These are phyloP conservation scores for Takifugu flavidus DNA, from an alignment of 2,113 vertebrate species.

Conservation along the genomic window DNA sequence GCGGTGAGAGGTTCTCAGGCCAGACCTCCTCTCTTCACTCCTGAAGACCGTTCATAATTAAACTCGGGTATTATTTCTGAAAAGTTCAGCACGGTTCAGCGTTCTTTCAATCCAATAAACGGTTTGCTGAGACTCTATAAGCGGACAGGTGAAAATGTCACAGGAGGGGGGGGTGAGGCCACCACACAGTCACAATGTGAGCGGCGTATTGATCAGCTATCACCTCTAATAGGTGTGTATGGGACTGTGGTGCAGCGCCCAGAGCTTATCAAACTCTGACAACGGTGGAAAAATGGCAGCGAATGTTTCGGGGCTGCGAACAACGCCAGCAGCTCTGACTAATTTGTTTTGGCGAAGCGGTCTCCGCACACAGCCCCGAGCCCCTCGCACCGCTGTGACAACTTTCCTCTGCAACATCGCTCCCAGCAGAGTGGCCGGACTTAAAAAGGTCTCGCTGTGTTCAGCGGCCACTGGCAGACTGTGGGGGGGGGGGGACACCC, in stretches of 20 bases:
- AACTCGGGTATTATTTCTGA: too few relatives aligned
- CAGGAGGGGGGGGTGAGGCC: too few relatives aligned
- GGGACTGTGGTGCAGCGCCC: slow-evolving; percentile 24
- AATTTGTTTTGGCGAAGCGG: slow-evolving; percentile 38
- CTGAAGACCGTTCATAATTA: too few relatives aligned
- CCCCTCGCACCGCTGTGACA: slow-evolving; percentile 27
- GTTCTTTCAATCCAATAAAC: too few relatives aligned
- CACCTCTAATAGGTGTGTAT: neutral
- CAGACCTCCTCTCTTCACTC: too few relatives aligned
- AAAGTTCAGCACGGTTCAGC: too few relatives aligned
- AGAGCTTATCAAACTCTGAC: slow-evolving; percentile 33
- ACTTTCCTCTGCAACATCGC: neutral
- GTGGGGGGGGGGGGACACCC: neutral
- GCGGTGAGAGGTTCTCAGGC: too few relatives aligned
- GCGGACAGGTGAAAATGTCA: too few relatives aligned
- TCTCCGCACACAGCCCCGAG: slow-evolving; percentile 15
- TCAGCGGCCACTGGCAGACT: slow-evolving; percentile 1
- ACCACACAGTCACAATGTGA: too few relatives aligned
- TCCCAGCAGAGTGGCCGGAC: slow-evolving; percentile 11
- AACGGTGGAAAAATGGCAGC: slow-evolving; percentile 22
- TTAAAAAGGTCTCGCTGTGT: slow-evolving; percentile 5
- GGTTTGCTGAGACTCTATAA: too few relatives aligned
- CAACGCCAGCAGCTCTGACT: slow-evolving; percentile 22
- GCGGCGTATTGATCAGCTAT: too few relatives aligned
- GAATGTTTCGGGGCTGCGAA: slow-evolving; percentile 24